Conservation (phyloP, 92 coral and sea anemone species). For the Actinernus sp. region DNA sequence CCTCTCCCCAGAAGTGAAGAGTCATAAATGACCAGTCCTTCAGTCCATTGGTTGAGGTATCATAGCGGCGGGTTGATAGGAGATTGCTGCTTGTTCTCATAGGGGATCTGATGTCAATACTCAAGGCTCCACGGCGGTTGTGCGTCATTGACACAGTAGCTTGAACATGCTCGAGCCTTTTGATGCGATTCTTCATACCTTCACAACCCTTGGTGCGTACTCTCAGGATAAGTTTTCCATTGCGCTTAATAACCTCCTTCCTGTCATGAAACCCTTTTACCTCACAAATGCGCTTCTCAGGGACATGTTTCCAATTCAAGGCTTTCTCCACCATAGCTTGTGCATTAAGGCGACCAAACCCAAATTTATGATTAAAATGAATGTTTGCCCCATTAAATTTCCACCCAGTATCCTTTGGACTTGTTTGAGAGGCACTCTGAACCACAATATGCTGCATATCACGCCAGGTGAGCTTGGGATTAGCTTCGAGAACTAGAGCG, state of each 20-base stretch:
- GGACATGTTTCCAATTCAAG: constrained; percentile 75
- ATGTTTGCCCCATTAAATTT: constrained; percentile 79
- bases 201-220: constrained; percentile 76
- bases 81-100: constrained; percentile 77
- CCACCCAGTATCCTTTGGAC: constrained; percentile 93
- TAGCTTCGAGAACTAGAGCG: constrained; percentile 92
- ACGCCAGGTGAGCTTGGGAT: constrained; percentile 88
- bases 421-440: constrained; percentile 80
- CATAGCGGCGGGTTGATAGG: constrained; percentile 76
- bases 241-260: constrained; percentile 56
- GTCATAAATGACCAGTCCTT: constrained; percentile 94
- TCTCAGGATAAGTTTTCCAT: constrained; percentile 52
- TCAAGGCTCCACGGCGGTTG: constrained; percentile 86
- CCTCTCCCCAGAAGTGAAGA: constrained; percentile 91
- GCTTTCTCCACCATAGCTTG: constrained; percentile 77
- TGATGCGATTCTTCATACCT: constrained; percentile 63
- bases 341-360: constrained; percentile 92
- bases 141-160: constrained; percentile 75
- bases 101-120: constrained; percentile 79
- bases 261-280: constrained; percentile 46
- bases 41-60: constrained; percentile 77
- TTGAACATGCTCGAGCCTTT: constrained; percentile 88
- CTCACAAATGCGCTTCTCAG: constrained; percentile 75
- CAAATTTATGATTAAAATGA: constrained; percentile 91
- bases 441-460: constrained; percentile 95